Percentiles rank a stretch among this genome's conserved stretches.
phyloP scores from a whole-genome alignment of 1,140 invertebrate genomes.

The Scaptodrosophila lebanonensis region DNA sequence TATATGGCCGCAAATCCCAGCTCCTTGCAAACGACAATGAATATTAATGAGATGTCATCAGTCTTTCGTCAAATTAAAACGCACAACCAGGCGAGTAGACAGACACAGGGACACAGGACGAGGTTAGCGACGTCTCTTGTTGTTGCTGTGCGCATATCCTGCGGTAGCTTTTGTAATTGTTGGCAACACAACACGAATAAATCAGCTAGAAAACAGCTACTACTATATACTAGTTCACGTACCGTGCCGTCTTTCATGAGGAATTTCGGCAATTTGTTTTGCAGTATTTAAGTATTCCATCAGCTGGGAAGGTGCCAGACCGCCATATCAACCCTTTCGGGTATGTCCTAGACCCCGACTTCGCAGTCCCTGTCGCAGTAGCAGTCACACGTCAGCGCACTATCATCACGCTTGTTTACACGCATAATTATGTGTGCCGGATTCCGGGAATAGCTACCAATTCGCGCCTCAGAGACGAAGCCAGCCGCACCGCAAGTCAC shows the following conservation, averaged over 20 bases:
- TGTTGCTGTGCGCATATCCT: slow-evolving; percentile 47
- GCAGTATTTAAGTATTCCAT: slow-evolving; percentile 44
- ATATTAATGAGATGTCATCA: slow-evolving; percentile 77
- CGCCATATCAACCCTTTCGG: slow-evolving; percentile 38
- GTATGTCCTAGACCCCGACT: slow-evolving; percentile 6
- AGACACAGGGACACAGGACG: slow-evolving; percentile 17
- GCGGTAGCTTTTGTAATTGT: slow-evolving; percentile 76
- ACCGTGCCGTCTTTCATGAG: slow-evolving; percentile 9
- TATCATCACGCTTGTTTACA: slow-evolving; percentile 74
- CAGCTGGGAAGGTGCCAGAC: slow-evolving; percentile 15
- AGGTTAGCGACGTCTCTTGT: neutral
- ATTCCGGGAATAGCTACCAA: slow-evolving; percentile 46
- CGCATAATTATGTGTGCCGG: slow-evolving; percentile 65
- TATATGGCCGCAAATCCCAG: slow-evolving; percentile 62
- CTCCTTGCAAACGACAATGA: slow-evolving; percentile 61
- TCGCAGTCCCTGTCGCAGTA: slow-evolving; percentile 30
- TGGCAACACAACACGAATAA: slow-evolving; percentile 72
- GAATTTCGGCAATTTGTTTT: slow-evolving; percentile 64
- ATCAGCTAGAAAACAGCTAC: slow-evolving; percentile 59
- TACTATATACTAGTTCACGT: neutral
- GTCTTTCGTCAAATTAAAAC: slow-evolving; percentile 76
- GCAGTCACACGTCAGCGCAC: slow-evolving; percentile 62
- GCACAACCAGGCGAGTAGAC: slow-evolving; percentile 51
- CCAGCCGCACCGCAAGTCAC: slow-evolving; percentile 2
- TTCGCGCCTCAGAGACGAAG: too few relatives aligned